phyloP scores from a whole-genome alignment of 2,113 vertebrate genomes.

The Callaeas wilsoni region DNA sequence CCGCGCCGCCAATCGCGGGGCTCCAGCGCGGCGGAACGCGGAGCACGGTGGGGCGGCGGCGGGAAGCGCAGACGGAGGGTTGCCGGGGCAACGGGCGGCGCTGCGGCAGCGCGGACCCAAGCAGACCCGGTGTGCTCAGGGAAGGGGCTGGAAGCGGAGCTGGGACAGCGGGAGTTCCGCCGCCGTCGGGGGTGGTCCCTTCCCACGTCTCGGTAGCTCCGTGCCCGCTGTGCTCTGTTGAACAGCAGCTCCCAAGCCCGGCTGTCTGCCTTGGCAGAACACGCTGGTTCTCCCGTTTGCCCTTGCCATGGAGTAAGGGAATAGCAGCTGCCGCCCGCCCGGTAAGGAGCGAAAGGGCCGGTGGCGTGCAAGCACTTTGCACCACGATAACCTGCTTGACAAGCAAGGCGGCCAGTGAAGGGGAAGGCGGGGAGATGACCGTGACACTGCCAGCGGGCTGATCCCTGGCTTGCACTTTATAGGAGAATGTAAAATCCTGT shows the following conservation, averaged over 20 bases:
- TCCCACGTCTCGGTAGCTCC: background rate
- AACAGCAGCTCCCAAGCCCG: background rate
- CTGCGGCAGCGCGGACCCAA: background rate
- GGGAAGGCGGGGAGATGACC: background rate
- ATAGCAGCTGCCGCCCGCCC: background rate
- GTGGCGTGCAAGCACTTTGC: background rate
- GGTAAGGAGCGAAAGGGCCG: background rate
- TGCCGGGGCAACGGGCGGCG: background rate
- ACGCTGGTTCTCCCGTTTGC: background rate
- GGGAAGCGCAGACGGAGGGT: background rate
- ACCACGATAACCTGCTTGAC: background rate
- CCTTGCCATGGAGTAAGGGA: background rate
- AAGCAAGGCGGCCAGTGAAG: background rate
- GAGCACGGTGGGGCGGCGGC: slow-evolving; percentile 24
- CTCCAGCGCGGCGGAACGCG: slow-evolving; percentile 58
- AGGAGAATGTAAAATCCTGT: background rate
- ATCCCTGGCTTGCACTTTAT: background rate
- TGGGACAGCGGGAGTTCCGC: too few species aligned
- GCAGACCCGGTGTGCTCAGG: background rate
- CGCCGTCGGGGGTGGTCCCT: background rate
- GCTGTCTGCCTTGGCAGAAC: background rate
- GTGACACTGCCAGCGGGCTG: background rate
- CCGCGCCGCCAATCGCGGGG: slow-evolving; percentile 25
- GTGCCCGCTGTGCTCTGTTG: background rate
- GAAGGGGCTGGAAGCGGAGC: background rate